Evolutionary conservation across 2,888 invertebrate genomes (phyloP).

Genomic region (Limenitis camilla): DNA sequence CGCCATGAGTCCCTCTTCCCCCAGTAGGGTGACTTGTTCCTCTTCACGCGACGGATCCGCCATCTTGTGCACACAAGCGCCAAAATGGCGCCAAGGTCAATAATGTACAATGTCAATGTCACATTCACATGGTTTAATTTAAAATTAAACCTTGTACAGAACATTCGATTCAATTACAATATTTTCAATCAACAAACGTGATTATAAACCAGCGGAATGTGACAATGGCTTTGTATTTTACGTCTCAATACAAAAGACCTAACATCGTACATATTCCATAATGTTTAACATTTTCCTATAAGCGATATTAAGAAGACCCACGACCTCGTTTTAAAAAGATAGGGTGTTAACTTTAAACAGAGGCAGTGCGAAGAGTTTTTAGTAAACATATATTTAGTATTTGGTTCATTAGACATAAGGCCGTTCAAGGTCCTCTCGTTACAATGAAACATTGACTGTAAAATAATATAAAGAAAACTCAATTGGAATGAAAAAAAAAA

Average conservation of each 20-base stretch:
- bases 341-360: constrained; percentile 37
- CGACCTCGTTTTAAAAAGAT: constrained; percentile 44
- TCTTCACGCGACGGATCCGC: constrained; percentile 97
- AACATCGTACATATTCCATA: constrained; percentile 6
- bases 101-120: constrained; percentile 81
- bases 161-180: too few species aligned
- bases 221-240: constrained; percentile 48
- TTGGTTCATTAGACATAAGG: constrained; percentile 1
- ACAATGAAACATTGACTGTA: constrained; percentile 25
- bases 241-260: constrained; percentile 5
- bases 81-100: constrained; percentile 73
- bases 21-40: constrained; percentile 96
- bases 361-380: constrained; percentile 26
- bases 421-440: constrained; percentile 2
- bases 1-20: constrained; percentile 95
- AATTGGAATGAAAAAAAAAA: constrained; percentile 39
- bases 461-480: constrained; percentile 41
- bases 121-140: too few species aligned
- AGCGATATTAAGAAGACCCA: constrained; percentile 43
- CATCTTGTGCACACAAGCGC: constrained; percentile 86
- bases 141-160: too few species aligned
- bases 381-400: constrained; percentile 26
- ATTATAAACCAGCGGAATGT: constrained; percentile 32
- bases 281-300: constrained; percentile 11
- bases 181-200: too few species aligned